These are phyloP conservation scores for Bombus soroeensis DNA, from an alignment of 1,140 invertebrate genomes.

Conservation along the genomic window DNA sequence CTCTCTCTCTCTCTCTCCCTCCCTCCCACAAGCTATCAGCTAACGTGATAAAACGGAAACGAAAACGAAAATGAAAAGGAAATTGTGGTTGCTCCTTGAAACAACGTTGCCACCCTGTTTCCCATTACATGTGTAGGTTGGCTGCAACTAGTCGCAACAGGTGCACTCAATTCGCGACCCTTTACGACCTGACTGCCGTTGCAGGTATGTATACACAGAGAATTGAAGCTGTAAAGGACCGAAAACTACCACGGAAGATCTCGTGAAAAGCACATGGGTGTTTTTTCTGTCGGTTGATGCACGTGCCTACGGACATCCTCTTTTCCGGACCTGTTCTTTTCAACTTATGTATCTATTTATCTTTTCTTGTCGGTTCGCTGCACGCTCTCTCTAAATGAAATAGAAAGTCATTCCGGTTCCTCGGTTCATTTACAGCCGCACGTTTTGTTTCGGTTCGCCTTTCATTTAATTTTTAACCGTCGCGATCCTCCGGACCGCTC, in stretches of 20 bases:
- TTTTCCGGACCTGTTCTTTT: neutral
- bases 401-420: conserved; percentile 22
- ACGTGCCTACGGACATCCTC: conserved; percentile 8
- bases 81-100: neutral
- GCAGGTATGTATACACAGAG: conserved; percentile 28
- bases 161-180: conserved; percentile 67
- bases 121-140: conserved; percentile 33
- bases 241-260: conserved; percentile 36
- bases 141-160: conserved; percentile 61
- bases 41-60: neutral
- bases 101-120: neutral
- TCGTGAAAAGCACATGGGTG: conserved; percentile 18
- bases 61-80: no score
- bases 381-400: neutral
- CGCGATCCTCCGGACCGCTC: neutral
- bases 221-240: neutral
- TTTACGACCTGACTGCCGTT: conserved; percentile 53
- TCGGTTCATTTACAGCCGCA: conserved; percentile 1
- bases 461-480: conserved; percentile 16
- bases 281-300: neutral
- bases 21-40: neutral
- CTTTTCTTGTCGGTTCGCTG: neutral
- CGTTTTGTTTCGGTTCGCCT: neutral
- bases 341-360: conserved; percentile 2
- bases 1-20: no score